phyloP scores from a whole-genome alignment of 2,797 vertebrate species.

The Anguilla pacifica region DNA sequence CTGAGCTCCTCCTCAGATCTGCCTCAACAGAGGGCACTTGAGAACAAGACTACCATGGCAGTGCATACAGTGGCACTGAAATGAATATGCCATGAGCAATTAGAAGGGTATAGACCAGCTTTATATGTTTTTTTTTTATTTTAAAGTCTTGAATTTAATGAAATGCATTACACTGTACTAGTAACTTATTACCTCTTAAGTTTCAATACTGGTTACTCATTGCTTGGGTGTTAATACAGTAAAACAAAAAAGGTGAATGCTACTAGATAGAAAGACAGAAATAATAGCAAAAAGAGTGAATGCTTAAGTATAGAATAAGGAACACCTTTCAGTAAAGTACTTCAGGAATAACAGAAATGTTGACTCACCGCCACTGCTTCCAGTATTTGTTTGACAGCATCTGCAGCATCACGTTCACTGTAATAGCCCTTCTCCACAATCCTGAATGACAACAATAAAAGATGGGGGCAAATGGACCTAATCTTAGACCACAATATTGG shows the following conservation, averaged over 20 bases:
- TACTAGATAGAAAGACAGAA: constrained; percentile 12
- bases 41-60: not conserved
- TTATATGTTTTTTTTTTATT: not conserved
- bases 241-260: not conserved
- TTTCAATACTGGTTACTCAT: not conserved
- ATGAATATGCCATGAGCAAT: not conserved
- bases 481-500: not conserved
- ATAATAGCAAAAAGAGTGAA: not conserved
- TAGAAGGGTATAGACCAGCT: not conserved
- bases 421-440: constrained; percentile 89
- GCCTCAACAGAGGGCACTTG: not conserved
- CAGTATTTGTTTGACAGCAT: constrained; percentile 84
- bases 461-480: not conserved
- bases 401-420: constrained; percentile 83
- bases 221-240: not conserved
- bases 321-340: not conserved
- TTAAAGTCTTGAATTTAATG: not conserved
- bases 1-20: not conserved
- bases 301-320: not conserved
- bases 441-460: constrained; percentile 58
- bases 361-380: constrained; percentile 84
- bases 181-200: not conserved
- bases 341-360: not conserved
- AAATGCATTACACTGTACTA: constrained; percentile 30
- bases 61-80: not conserved